These are phyloP conservation scores for Drosophila murphyi DNA, from an alignment of 1,140 invertebrate genomes.

Conservation along the genomic window DNA sequence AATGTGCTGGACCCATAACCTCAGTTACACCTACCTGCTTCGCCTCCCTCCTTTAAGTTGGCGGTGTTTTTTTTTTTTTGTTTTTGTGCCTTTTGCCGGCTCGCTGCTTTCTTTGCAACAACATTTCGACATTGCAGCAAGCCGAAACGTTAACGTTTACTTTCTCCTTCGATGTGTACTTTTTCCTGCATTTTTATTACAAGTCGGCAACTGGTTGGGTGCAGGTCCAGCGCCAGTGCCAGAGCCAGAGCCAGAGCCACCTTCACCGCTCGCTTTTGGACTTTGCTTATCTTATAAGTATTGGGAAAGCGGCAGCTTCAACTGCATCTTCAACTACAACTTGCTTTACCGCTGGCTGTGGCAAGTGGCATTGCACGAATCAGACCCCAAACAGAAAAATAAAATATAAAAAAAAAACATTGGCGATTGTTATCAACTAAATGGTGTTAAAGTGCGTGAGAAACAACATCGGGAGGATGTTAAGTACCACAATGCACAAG, in stretches of 20 bases:
- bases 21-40: conserved; percentile 10
- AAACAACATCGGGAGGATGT: conserved; percentile 54
- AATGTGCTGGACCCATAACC: conserved; percentile 23
- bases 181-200: conserved; percentile 75
- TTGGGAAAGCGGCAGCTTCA: conserved; percentile 65
- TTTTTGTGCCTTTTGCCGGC: conserved; percentile 40
- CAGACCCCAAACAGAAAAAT: conserved; percentile 25
- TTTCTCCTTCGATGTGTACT: conserved; percentile 82
- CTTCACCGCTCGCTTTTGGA: conserved; percentile 74
- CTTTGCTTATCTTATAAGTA: conserved; percentile 69
- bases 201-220: conserved; percentile 67
- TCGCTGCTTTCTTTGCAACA: conserved; percentile 79
- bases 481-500: conserved; percentile 1
- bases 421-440: conserved; percentile 79
- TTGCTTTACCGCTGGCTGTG: conserved; percentile 38
- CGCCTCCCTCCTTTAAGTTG: conserved; percentile 4
- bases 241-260: conserved; percentile 40
- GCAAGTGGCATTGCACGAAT: conserved; percentile 75
- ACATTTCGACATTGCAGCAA: conserved; percentile 67
- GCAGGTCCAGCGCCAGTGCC: conserved; percentile 64
- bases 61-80: conserved; percentile 23
- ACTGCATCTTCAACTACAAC: conserved; percentile 36
- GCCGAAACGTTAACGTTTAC: conserved; percentile 73
- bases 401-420: conserved; percentile 31
- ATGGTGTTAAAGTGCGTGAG: conserved; percentile 82